Evolutionary conservation across 2,113 vertebrate genomes (phyloP), one percentile per base, ranked within the genome.

Genomic region (Nerophis lumbriciformis): DNA sequence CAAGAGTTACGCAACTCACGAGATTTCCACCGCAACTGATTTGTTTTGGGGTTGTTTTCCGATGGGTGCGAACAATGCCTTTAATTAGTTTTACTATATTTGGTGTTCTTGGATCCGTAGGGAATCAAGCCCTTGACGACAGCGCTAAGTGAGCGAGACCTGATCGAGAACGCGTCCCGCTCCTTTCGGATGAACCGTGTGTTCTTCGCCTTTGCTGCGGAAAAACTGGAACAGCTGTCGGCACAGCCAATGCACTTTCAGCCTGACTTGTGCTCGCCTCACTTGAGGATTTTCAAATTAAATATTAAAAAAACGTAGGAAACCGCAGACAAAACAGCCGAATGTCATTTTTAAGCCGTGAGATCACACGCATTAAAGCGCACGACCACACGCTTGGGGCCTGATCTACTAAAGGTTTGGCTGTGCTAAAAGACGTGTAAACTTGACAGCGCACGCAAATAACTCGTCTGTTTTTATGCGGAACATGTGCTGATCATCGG

Each of bases 11-110:
- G 55, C 55, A 44, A 16, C 55, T 57, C 55, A 21, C 19, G 39
- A 57, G 55, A 57, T 57, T 57, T 57, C 55, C n/a, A 44, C 44
- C 16, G 21, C 42, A 57, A 57, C 38, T 16, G n/a, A 57, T 16
- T 44, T 55, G 48, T 65, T 72, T 60, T 69, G 55, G 51, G 60
- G 19, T 59, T 51, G 59, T 59, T 36, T 38, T 28, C 44, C 53
- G 42, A 66, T 55, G 67, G 53, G 63, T 63, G 35, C n/a, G 58
- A 66, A 66, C 47, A 14, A 16, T 61, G 61, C 38, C 54, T 45
- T 73, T 76, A 79, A 84, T 77, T 77, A 68, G 68, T 63, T 65
- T 66, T 52, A 63, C 64, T 78, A 76, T 75, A 72, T 76, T 76
- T 72, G 77, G 72, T 51, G 52, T 3, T 21, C 56, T 39, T 35